These are phyloP conservation scores for Mustela lutreola DNA, from an alignment of 2,113 vertebrate genomes.

Conservation along the genomic window DNA sequence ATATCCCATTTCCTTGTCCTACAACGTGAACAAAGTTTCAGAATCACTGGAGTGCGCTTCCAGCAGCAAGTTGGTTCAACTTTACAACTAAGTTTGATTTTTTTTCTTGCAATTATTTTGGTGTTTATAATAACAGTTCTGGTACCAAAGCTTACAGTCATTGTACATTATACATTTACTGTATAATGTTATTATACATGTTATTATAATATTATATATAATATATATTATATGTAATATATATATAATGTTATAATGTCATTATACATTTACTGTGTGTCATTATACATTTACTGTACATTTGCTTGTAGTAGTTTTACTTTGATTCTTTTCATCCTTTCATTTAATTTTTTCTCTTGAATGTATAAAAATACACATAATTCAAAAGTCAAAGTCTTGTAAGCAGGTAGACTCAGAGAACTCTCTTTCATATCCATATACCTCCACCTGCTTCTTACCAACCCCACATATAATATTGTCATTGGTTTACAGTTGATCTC, in stretches of 20 bases:
- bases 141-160: background rate
- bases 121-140: background rate
- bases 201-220: too few species aligned
- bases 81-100: background rate
- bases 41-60: fast-evolving
- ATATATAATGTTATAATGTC: background rate
- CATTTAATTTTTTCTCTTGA: background rate
- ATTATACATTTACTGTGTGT: background rate
- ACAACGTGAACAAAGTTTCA: background rate
- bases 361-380: background rate
- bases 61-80: background rate
- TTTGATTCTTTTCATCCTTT: background rate
- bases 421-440: background rate
- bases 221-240: too few species aligned
- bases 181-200: too few species aligned
- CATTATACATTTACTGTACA: background rate
- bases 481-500: background rate
- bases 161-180: background rate
- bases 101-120: background rate
- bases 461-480: background rate
- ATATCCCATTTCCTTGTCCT: background rate
- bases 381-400: background rate
- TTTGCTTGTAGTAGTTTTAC: background rate
- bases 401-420: background rate
- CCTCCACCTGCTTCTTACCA: background rate